Evolutionary conservation across 2,797 vertebrate genomes (phyloP), one percentile per base, ranked within the genome.

Genomic region (Nannoperca obscura): DNA sequence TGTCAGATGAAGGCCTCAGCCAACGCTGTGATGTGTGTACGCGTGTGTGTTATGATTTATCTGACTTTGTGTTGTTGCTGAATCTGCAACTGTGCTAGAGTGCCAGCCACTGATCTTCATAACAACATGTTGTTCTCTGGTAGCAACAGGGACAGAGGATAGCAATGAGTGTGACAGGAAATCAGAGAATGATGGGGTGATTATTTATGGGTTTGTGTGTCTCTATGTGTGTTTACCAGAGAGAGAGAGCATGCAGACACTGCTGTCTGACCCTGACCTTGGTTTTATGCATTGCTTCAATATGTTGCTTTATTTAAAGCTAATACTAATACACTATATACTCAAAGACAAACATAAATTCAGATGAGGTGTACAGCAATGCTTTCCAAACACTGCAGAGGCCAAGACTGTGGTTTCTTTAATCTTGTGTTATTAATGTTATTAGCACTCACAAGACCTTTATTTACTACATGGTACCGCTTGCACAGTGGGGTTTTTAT

Each of bases 1-100:
- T 85, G 88, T 84, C 83, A 77, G 77, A 77, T 80, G 72, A 84
- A 72, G 76, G 82, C 67, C 61, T 86, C 44, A 69, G 85, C 73
- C 80, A 71, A 76, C 44, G 7, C 22, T 15, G 32, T 72, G 73
- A 79, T 81, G 69, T 65, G 50, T 82, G 68, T 71, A 64, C 75
- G 73, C 46, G 69, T 63, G 55, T 58, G 70, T 73, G 69, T 62
- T 67, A 66, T 92, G 91, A 92, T 91, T 94, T 91, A 93, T 90
- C 69, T 85, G 89, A 74, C 80, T 68, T 76, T 68, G 83, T 82
- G 81, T 65, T 89, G 85, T 75, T 89, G 89, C 87, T 93, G 92
- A 93, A 89, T 92, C 85, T 77, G 91, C 91, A 92, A 89, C 81
- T 84, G 70, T 72, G 72, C 60, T 34, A 73, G 76, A 49, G 71